Evolutionary conservation across 2,113 vertebrate species (phyloP).

Genomic region (Notechis scutatus): DNA sequence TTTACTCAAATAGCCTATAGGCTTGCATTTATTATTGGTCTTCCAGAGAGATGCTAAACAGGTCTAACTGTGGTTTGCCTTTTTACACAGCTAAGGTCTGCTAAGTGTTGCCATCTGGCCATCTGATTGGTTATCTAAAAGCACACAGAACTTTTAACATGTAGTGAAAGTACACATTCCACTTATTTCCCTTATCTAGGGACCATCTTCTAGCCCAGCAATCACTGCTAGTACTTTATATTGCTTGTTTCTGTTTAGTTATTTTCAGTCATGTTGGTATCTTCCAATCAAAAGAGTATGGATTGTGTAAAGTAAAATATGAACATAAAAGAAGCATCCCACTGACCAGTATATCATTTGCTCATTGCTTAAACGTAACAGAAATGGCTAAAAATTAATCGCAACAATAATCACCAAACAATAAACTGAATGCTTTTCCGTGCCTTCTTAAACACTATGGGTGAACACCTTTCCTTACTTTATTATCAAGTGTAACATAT

Average conservation of each 20-base stretch:
- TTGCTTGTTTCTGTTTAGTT: neutral
- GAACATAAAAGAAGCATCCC: neutral
- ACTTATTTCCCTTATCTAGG: neutral
- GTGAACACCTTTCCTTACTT: neutral
- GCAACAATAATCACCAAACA: neutral
- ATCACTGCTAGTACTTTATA: neutral
- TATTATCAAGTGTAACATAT: neutral
- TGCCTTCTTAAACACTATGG: neutral
- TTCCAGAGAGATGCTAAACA: neutral
- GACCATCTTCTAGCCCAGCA: neutral
- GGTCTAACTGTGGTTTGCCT: neutral
- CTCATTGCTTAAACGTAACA: neutral
- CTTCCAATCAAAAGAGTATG: neutral
- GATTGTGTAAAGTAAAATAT: neutral
- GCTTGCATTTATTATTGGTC: neutral
- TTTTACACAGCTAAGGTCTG: neutral
- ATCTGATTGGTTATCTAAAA: slow-evolving; percentile 22
- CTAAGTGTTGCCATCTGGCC: neutral
- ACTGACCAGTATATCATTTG: neutral
- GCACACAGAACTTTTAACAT: slow-evolving; percentile 42
- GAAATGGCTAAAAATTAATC: neutral
- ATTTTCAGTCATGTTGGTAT: neutral
- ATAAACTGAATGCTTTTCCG: neutral
- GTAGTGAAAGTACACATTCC: neutral
- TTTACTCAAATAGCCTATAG: neutral